Base-by-base conservation (phyloP, 1,140 invertebrate genomes). In the Proctacanthus coquilletti region DNA sequence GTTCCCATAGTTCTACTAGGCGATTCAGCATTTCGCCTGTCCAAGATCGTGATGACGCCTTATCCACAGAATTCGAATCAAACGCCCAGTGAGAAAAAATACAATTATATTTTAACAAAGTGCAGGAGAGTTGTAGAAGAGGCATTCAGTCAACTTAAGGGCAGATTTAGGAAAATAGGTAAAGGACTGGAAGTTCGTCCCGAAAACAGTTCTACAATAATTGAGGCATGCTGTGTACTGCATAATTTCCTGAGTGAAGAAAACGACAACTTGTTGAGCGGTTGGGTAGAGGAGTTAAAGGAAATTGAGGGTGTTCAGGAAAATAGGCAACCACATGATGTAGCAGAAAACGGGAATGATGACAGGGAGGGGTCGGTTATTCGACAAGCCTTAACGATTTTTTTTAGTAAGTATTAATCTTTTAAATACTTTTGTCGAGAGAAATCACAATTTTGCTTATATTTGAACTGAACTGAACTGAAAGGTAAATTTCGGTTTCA, bases 211-310 rank as follows among this genome's bases (percentile, higher is more conserved):
- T 17, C 11, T n/a, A 15, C 15, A 34, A 37, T 36, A 27, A 41
- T 41, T 10, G 21, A 38, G 20, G 18, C 18, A 11, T 4, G 5
- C 14, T 41, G 40, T 23, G 34, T 30, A 18, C n/a, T 41, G 21
- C 40, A 41, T 31, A 41, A 41, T 23, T 41, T 41, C 30, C 13
- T 41, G 3, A 36, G 32, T 36, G 25, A 3, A 3, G 2, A 41
- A 18, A 41, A 41, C 18, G 34, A 36, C 19, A 3, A 2, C 8
- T 15, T 41, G 3, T 34, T 32, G 15, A 19, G 19, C 8, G 32
- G 15, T 9, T 41, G 40, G 40, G 5, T 21, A 17, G 9, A 27
- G 19, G 5, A 29, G 27, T 21, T n/a, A n/a, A n/a, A n/a, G n/a
- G n/a, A n/a, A n/a, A n/a, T n/a, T n/a, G n/a, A n/a, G n/a, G n/a